Evolutionary conservation across 1,140 invertebrate genomes (phyloP).

Genomic region (Mesaphorura yosii): DNA sequence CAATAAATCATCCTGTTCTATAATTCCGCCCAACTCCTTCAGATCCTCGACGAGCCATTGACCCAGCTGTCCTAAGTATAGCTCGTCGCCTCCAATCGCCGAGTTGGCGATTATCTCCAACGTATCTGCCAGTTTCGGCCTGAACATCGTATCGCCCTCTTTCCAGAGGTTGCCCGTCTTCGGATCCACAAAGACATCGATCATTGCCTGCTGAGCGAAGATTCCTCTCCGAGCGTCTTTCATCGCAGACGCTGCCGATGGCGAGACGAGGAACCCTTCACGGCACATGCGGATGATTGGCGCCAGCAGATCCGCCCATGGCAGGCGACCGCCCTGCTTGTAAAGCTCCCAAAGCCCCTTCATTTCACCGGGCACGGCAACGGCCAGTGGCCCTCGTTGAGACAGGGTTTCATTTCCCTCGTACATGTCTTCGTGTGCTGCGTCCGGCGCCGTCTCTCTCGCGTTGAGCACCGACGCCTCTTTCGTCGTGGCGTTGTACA

Average conservation of each 20-base stretch:
- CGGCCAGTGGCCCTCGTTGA: conserved; percentile 45
- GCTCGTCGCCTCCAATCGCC: conserved; percentile 42
- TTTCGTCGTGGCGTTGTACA: conserved; percentile 46
- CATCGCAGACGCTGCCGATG: conserved; percentile 29
- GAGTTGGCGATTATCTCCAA: conserved; percentile 51
- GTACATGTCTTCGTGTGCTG: conserved; percentile 56
- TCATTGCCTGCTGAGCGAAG: conserved; percentile 33
- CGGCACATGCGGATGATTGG: conserved; percentile 35
- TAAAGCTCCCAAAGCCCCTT: conserved; percentile 76
- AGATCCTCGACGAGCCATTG: conserved; percentile 57
- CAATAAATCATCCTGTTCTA: conserved; percentile 60
- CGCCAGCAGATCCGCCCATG: conserved; percentile 37
- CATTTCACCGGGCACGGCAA: conserved; percentile 82
- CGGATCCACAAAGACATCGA: conserved; percentile 54
- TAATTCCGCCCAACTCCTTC: conserved; percentile 55
- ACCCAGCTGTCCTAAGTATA: conserved; percentile 59
- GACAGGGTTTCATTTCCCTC: conserved; percentile 42
- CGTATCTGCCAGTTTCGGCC: conserved; percentile 58
- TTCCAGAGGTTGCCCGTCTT: conserved; percentile 48
- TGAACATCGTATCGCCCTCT: conserved; percentile 56
- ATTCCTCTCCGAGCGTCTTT: conserved; percentile 6
- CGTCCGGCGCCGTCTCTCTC: conserved; percentile 63
- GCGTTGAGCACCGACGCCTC: conserved; percentile 49
- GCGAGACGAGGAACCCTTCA: conserved; percentile 34
- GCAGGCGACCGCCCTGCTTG: conserved; percentile 38